These are phyloP conservation scores for Haliclona indistincta DNA, from an alignment of 37 sponge, comb jelly and placozoan species.

Conservation along the genomic window DNA sequence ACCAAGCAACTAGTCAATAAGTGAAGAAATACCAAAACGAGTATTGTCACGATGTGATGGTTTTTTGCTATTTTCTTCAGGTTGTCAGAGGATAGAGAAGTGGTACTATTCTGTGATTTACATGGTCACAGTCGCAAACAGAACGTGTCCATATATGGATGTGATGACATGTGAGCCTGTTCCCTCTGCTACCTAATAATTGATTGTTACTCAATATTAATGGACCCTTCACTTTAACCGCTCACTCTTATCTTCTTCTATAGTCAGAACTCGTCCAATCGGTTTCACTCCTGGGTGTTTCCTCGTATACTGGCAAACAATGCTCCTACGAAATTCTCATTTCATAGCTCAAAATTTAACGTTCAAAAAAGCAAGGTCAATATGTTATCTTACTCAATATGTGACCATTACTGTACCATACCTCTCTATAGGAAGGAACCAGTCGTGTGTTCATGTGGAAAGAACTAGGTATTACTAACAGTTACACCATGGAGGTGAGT, in stretches of 20 bases:
- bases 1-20: conserved; percentile 79
- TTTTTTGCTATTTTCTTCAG: too few relatives aligned
- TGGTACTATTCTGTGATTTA: conserved; percentile 94
- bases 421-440: conserved; percentile 71
- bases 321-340: conserved; percentile 82
- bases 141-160: conserved; percentile 98
- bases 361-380: conserved; percentile 85
- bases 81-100: conserved; percentile 75
- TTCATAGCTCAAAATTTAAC: conserved; percentile 61
- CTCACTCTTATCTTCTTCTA: too few relatives aligned
- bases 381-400: too few relatives aligned
- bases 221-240: too few relatives aligned
- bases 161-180: conserved; percentile 67
- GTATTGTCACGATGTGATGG: too few relatives aligned
- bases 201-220: too few relatives aligned
- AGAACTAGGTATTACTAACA: conserved; percentile 90
- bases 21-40: too few relatives aligned
- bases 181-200: too few relatives aligned
- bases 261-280: conserved; percentile 28
- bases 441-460: conserved; percentile 97
- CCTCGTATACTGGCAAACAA: conserved; percentile 89
- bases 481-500: conserved; percentile 97
- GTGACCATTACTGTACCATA: too few relatives aligned
- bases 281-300: conserved; percentile 79
- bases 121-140: conserved; percentile 97